A percentile compares a stretch with the other conserved stretches of the same genome.
Conservation (phyloP, 2,113 vertebrate species). For the Tenebrosternarchus preto region DNA sequence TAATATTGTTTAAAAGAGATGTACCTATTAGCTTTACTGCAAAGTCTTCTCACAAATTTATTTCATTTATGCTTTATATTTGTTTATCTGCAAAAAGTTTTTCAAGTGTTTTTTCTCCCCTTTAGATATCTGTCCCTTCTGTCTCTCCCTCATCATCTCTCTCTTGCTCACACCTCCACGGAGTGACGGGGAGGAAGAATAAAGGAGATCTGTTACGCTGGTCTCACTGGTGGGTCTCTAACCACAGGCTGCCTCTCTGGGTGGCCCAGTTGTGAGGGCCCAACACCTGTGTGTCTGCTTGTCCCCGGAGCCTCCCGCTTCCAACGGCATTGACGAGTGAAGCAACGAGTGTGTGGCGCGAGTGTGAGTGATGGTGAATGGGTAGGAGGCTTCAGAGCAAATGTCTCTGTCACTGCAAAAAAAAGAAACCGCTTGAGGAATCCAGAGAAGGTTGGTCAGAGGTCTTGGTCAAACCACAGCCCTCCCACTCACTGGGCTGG, state of each 20-base stretch:
- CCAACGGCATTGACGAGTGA: conserved; percentile 38
- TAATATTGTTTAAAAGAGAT: background rate
- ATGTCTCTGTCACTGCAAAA: background rate
- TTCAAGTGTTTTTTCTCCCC: background rate
- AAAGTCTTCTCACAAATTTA: background rate
- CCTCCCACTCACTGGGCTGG: background rate
- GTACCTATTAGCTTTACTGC: background rate
- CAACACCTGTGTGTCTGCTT: conserved; percentile 53
- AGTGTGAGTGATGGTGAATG: conserved; percentile 29
- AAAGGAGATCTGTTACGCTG: conserved; percentile 30
- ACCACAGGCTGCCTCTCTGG: conserved; percentile 45
- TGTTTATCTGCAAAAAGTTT: background rate
- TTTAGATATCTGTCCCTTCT: too few species aligned
- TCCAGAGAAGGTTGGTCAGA: background rate
- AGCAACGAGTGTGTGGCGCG: conserved; percentile 3
- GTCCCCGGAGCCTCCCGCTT: conserved; percentile 29
- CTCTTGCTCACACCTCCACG: conserved; percentile 9
- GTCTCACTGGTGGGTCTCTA: conserved; percentile 14
- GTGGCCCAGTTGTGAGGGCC: conserved; percentile 58
- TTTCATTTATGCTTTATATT: background rate
- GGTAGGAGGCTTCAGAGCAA: background rate
- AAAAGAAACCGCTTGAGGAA: background rate
- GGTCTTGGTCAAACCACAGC: background rate
- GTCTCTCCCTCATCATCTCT: background rate
- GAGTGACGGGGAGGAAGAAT: conserved; percentile 16